These are phyloP conservation scores for Hyperoplus lanceolatus DNA, from an alignment of 2,797 vertebrate genomes.

Conservation along the genomic window DNA sequence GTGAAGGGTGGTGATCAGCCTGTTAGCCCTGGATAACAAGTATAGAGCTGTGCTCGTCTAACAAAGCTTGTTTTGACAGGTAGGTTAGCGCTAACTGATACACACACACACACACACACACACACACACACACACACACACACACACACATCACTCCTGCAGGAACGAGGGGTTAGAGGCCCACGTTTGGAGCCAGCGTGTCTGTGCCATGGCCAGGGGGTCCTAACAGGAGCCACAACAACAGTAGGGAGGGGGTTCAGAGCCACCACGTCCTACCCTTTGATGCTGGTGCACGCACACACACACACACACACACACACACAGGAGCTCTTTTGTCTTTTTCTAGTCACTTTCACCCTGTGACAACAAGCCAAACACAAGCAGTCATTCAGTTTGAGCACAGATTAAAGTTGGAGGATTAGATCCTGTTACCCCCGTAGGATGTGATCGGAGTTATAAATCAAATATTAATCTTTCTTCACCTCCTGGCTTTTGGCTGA, in stretches of 20 bases:
- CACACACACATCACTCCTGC: slow-evolving; percentile 34
- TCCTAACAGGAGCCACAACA: slow-evolving; percentile 80
- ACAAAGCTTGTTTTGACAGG: slow-evolving; percentile 86
- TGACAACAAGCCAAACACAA: slow-evolving; percentile 13
- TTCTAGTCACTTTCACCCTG: slow-evolving; percentile 61
- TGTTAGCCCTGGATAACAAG: slow-evolving; percentile 76
- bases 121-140: slow-evolving; percentile 37
- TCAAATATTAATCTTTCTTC: slow-evolving; percentile 51
- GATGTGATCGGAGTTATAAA: slow-evolving; percentile 40
- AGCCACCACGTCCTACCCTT: slow-evolving; percentile 65
- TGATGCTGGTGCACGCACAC: slow-evolving; percentile 66
- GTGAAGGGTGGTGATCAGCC: slow-evolving; percentile 64
- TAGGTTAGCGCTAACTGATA: slow-evolving; percentile 58
- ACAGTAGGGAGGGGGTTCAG: slow-evolving; percentile 68
- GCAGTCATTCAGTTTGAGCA: slow-evolving; percentile 19
- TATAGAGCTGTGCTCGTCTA: slow-evolving; percentile 49
- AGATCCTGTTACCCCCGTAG: slow-evolving; percentile 31
- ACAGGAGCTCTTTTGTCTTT: slow-evolving; percentile 30
- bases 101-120: slow-evolving; percentile 35
- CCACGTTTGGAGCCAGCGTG: slow-evolving; percentile 81
- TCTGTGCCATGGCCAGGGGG: slow-evolving; percentile 81
- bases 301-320: slow-evolving; percentile 48
- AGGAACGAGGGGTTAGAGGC: slow-evolving; percentile 73
- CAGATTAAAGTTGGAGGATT: slow-evolving; percentile 48
- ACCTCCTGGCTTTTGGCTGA: slow-evolving; percentile 36